Percentiles rank a stretch among this genome's conserved stretches.
Evolutionary conservation across 2,113 vertebrate species (phyloP).

Genomic region (Shinisaurus crocodilurus): DNA sequence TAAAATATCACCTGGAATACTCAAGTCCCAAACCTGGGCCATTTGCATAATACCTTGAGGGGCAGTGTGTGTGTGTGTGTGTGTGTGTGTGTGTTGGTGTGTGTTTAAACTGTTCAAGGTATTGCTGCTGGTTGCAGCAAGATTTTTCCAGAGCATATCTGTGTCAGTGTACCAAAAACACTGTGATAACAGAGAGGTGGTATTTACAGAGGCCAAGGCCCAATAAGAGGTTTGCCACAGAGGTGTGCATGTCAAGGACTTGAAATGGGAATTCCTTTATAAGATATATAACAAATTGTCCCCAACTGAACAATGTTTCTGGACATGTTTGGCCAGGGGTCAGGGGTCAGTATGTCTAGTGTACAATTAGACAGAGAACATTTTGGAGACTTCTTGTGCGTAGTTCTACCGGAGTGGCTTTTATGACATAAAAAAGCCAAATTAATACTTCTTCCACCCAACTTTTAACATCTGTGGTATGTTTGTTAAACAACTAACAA

Average conservation of each 20-base stretch:
- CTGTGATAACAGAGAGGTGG: background rate
- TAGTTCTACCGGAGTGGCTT: background rate
- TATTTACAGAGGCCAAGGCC: background rate
- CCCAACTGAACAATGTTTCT: background rate
- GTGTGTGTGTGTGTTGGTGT: background rate
- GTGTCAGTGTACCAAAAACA: background rate
- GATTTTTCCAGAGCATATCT: background rate
- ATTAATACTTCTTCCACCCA: background rate
- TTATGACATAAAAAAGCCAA: background rate
- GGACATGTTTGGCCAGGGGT: background rate
- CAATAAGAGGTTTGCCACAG: background rate
- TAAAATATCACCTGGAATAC: background rate
- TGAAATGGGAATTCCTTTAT: background rate
- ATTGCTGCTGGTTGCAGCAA: background rate
- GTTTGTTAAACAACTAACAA: background rate
- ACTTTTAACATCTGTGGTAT: background rate
- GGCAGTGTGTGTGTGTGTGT: accelerated
- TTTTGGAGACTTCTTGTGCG: background rate
- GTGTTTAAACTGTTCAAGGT: background rate
- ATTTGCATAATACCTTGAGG: background rate
- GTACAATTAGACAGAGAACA: background rate
- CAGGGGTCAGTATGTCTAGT: background rate
- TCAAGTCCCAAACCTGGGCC: background rate
- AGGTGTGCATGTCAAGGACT: background rate
- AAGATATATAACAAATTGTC: background rate